These are phyloP conservation scores for Engraulis encrasicolus DNA, from an alignment of 2,113 vertebrate species.

Conservation along the genomic window DNA sequence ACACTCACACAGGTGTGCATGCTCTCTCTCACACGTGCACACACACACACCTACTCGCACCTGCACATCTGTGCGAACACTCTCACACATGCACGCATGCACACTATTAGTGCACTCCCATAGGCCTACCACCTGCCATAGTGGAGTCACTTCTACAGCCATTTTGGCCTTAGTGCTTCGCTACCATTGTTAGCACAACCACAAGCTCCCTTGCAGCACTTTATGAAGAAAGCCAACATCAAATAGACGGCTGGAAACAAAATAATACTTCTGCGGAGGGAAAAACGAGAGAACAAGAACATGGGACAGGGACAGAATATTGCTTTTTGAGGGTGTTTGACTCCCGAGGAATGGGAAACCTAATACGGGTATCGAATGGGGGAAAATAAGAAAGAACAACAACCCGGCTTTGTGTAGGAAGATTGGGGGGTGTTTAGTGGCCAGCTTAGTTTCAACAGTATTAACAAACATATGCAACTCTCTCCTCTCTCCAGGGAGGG, in stretches of 20 bases:
- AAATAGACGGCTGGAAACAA: background rate
- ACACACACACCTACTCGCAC: background rate
- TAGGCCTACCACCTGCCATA: no score
- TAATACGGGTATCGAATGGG: background rate
- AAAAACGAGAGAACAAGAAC: background rate
- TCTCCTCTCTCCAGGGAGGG: background rate
- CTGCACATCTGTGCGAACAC: background rate
- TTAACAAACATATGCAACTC: background rate
- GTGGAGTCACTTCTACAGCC: no score
- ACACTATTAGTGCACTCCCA: background rate
- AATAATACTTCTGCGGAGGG: background rate
- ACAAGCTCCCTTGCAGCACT: background rate
- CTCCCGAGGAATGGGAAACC: background rate
- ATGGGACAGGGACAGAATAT: background rate
- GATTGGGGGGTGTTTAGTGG: background rate
- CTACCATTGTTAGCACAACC: no score
- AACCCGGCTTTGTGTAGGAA: background rate
- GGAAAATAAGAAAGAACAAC: background rate
- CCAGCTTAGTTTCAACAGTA: background rate
- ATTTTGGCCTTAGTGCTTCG: no score
- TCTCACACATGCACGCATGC: background rate
- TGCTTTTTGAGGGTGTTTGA: conserved; percentile 3
- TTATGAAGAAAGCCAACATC: conserved; percentile 7
- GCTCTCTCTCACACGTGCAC: background rate
- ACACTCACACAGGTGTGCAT: no score